Conservation (phyloP, 1,140 invertebrate species). For the Pseudomyrmex pallidus region DNA sequence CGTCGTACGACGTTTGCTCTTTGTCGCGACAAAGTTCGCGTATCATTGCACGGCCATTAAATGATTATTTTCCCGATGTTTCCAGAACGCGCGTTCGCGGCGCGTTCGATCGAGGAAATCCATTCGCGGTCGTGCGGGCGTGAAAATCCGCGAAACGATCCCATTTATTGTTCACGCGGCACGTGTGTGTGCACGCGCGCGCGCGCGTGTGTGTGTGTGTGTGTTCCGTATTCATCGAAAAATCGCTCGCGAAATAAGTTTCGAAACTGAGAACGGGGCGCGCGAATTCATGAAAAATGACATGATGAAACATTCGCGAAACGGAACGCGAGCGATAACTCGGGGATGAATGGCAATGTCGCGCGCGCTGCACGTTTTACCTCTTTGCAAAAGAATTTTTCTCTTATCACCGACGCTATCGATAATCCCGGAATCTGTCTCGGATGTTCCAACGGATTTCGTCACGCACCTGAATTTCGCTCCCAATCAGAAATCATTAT, state of each 20-base stretch:
- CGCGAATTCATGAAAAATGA: slow-evolving; percentile 48
- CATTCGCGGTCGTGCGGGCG: slow-evolving; percentile 38
- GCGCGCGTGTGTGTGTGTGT: not conserved
- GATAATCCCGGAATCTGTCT: not conserved
- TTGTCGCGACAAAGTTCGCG: not conserved
- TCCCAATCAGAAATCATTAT: no score
- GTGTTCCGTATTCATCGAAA: slow-evolving; percentile 57
- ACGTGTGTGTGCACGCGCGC: slow-evolving; percentile 1
- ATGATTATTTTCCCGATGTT: slow-evolving; percentile 47
- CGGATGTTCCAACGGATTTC: no score
- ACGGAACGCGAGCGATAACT: slow-evolving; percentile 25
- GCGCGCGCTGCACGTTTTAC: not conserved
- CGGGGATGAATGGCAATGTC: slow-evolving; percentile 25
- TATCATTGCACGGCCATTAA: slow-evolving; percentile 24
- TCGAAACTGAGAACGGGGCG: slow-evolving; percentile 38
- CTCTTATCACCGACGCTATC: not conserved
- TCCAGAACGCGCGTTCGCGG: not conserved
- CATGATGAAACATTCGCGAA: slow-evolving; percentile 42
- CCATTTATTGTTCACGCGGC: slow-evolving; percentile 50
- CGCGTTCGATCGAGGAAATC: slow-evolving; percentile 30
- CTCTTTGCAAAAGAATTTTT: slow-evolving; percentile 5
- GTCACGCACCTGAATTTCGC: no score
- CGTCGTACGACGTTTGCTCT: no score
- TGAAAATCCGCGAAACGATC: slow-evolving; percentile 46
- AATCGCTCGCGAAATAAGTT: slow-evolving; percentile 58